phyloP scores from a whole-genome alignment of 2,888 invertebrate genomes.

The Nemapogon koenigi region DNA sequence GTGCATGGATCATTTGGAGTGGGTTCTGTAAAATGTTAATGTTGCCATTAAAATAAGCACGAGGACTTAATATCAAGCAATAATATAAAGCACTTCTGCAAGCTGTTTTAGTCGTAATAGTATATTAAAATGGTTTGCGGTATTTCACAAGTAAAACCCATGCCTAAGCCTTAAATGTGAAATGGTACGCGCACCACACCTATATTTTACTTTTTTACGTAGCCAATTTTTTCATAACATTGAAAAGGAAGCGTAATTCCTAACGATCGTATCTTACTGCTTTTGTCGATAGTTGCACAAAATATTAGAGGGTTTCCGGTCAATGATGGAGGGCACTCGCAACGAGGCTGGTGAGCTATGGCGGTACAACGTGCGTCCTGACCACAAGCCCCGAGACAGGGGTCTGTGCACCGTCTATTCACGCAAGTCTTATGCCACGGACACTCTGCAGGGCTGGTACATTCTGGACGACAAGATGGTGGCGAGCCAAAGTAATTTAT shows the following conservation, averaged over 20 bases:
- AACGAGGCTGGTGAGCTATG: constrained; percentile 73
- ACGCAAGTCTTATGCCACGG: constrained; percentile 72
- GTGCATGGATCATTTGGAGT: constrained; percentile 76
- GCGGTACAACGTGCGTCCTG: constrained; percentile 74
- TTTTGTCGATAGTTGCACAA: constrained; percentile 64
- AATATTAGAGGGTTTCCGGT: constrained; percentile 77
- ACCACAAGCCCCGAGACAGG: constrained; percentile 79
- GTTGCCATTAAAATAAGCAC: constrained; percentile 1
- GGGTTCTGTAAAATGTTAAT: constrained; percentile 28
- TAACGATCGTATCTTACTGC: constrained; percentile 52
- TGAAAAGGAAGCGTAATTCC: constrained; percentile 12
- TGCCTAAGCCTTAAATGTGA: constrained; percentile 62
- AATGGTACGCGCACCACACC: constrained; percentile 33
- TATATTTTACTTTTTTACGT: constrained; percentile 7
- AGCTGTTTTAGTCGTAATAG: background rate
- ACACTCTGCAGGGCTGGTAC: constrained; percentile 75
- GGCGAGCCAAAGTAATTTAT: constrained; percentile 74
- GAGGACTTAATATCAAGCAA: constrained; percentile 3
- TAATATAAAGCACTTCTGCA: constrained; percentile 7
- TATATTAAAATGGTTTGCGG: constrained; percentile 25
- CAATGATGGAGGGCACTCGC: constrained; percentile 70
- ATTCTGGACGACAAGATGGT: constrained; percentile 77
- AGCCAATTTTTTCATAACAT: background rate
- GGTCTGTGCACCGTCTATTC: constrained; percentile 74
- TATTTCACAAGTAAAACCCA: constrained; percentile 58